Base-by-base conservation (phyloP, 2,888 invertebrate species). In the Pyralis farinalis region DNA sequence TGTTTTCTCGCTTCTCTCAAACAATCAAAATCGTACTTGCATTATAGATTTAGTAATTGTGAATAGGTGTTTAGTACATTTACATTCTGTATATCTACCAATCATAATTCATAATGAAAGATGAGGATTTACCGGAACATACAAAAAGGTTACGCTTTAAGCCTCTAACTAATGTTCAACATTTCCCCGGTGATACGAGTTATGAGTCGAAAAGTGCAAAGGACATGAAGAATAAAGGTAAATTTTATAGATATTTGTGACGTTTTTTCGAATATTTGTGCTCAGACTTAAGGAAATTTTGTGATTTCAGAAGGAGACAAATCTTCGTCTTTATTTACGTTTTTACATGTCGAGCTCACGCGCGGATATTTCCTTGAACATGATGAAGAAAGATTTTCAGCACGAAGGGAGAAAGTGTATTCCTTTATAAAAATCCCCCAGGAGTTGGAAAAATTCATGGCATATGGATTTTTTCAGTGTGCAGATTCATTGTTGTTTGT, bases 401-500 rank as follows among this genome's bases (percentile, higher is more conserved):
- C 98, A 1, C 92, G 98, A 51, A 90, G 99, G 44, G 96, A 98
- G 71, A 96, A 98, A 86, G 96, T 99, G 33, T 99, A 99, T 76
- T 97, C 97, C 0, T 99, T 99, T 72, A 95, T 99, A 90, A 95
- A 95, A 87, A 97, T 99, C 70, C 97, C 99, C 1, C 91, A 94
- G 59, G 97, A 98, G 83, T 91, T 97, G 28, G 97, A 97, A 69
- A 95, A 96, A 63, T 98, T 98, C 66, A 96, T 98, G 94, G 92
- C 92, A 0, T 98, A 97, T 86, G 98, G 98, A 22, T 96, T 97
- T 65, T 94, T 98, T 81, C 97, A 97, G 82, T 99, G 99, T 86
- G 94, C 97, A 20, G 99, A 99, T 85, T 98, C 98, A 11, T 97
- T 99, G 81, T 91, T 99, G 39, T 99, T 97, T 90, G 95, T 99